A percentile compares a stretch with the other conserved stretches of the same genome.
Conservation (phyloP, 2,888 invertebrate species). For the Cosmia pyralina region DNA sequence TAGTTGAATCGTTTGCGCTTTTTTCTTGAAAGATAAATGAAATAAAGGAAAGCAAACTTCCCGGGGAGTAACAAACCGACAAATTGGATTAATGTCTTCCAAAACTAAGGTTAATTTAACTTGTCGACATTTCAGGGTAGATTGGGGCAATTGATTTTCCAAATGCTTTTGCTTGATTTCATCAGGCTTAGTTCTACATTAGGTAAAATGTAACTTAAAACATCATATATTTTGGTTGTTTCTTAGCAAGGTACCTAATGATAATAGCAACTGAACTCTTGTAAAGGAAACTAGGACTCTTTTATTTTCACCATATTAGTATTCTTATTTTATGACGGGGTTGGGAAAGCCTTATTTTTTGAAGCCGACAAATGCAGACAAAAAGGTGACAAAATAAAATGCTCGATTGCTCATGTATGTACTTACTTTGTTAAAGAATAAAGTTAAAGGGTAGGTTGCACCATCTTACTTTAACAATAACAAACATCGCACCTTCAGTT, state of each 20-base stretch:
- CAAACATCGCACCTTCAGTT: too few species aligned
- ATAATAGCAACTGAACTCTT: neutral
- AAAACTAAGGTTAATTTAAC: conserved; percentile 60
- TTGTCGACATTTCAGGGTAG: conserved; percentile 38
- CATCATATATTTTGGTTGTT: neutral
- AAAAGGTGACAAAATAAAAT: conserved; percentile 18
- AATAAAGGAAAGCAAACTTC: conserved; percentile 50
- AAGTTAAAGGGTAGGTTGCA: too few species aligned
- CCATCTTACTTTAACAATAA: too few species aligned
- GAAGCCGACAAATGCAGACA: conserved; percentile 20
- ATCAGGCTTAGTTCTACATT: neutral
- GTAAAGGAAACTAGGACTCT: neutral
- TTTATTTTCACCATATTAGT: conserved; percentile 9
- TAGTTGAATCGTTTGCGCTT: conserved; percentile 37
- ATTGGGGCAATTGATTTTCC: conserved; percentile 29
- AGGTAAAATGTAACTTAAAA: neutral
- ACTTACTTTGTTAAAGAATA: too few species aligned
- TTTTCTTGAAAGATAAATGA: conserved; percentile 50
- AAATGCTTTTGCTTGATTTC: conserved; percentile 14
- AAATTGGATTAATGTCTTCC: conserved; percentile 69
- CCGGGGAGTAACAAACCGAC: conserved; percentile 62
- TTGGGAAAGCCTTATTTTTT: conserved; percentile 31
- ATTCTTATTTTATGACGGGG: conserved; percentile 18
- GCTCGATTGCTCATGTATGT: neutral
- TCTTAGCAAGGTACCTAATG: neutral